These are phyloP conservation scores for Petrocephalus sullivani DNA, from an alignment of 2,797 vertebrate genomes.

Conservation along the genomic window DNA sequence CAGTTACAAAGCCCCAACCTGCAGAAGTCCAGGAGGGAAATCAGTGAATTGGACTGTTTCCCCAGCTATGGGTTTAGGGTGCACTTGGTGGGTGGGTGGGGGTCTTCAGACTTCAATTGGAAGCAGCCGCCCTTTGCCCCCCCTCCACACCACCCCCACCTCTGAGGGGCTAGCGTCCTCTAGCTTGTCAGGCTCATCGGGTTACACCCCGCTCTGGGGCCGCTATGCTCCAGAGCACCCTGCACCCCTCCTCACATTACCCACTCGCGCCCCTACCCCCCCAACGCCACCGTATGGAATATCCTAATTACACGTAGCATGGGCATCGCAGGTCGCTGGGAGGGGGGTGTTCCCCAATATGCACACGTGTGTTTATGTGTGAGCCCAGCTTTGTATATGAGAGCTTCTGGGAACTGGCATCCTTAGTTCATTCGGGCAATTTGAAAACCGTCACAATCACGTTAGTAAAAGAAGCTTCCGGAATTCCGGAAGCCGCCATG, in stretches of 20 bases:
- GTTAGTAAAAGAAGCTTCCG: not conserved
- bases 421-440: not conserved
- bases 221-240: not conserved
- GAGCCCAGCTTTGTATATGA: not conserved
- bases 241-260: conserved; percentile 56
- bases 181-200: not conserved
- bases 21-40: not conserved
- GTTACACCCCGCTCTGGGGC: not conserved
- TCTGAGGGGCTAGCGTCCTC: not conserved
- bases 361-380: not conserved
- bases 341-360: not conserved
- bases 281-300: conserved; percentile 7
- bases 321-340: conserved; percentile 56
- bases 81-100: not conserved
- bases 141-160: not conserved
- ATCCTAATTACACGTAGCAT: conserved; percentile 50
- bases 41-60: not conserved
- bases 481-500: not conserved
- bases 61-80: not conserved
- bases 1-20: not conserved
- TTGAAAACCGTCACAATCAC: not conserved
- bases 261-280: conserved; percentile 36
- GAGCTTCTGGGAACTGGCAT: not conserved
- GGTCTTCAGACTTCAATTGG: not conserved
- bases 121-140: not conserved